These are phyloP conservation scores for Zaprionus inermis DNA, from an alignment of 1,140 invertebrate genomes.

Conservation along the genomic window DNA sequence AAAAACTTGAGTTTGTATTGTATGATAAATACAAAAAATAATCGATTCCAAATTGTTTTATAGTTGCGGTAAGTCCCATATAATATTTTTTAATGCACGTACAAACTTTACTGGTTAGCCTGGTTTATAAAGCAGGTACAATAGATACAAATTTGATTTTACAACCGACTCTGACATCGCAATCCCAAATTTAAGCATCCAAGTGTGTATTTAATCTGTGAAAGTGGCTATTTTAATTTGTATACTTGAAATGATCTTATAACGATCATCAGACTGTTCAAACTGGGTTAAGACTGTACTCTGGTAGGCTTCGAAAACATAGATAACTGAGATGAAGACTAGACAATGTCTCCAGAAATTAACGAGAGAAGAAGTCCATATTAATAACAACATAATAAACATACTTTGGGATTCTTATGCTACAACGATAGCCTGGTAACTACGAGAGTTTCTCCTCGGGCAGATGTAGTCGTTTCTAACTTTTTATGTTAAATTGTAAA, in stretches of 20 bases:
- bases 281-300: neutral
- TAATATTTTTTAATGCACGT: neutral
- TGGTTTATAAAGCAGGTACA: slow-evolving; percentile 20
- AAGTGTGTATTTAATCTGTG: slow-evolving; percentile 3
- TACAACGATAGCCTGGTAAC: neutral
- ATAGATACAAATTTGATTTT: neutral
- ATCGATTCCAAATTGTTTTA: neutral
- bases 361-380: slow-evolving; percentile 5
- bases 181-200: neutral
- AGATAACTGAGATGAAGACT: slow-evolving; percentile 15
- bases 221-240: neutral
- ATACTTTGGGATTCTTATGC: neutral
- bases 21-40: too few relatives aligned
- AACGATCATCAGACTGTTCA: slow-evolving; percentile 6
- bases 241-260: slow-evolving; percentile 3
- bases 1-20: too few relatives aligned
- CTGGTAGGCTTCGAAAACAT: slow-evolving; percentile 6
- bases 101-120: slow-evolving; percentile 22
- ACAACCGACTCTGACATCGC: neutral
- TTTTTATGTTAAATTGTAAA: neutral
- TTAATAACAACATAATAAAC: slow-evolving; percentile 11
- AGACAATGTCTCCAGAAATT: slow-evolving; percentile 11
- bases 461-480: neutral
- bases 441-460: neutral
- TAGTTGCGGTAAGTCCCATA: neutral